Base-by-base conservation (phyloP, 2,797 vertebrate species). In the Rachycentron canadum region DNA sequence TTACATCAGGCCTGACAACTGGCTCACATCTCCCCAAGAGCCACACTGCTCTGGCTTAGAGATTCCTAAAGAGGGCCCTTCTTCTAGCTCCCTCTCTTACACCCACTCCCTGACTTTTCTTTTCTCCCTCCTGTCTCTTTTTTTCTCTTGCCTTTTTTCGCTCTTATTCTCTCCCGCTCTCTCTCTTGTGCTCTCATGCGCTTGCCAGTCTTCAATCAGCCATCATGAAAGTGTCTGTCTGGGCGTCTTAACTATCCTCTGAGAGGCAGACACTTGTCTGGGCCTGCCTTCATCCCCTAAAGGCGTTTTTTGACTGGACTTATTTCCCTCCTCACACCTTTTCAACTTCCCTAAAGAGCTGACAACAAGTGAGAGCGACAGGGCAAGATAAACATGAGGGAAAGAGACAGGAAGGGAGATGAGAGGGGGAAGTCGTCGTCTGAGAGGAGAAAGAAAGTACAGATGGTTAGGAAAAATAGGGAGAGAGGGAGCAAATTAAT, bases 1-100 rank as follows among this genome's bases (percentile, higher is more conserved):
- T 96, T 96, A 95, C 94, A 96, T 96, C 95, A 96, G 92, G 86
- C 92, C 93, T 95, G 95, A 95, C 95, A 95, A 94, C 84, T 68
- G 87, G 92, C 90, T 96, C 93, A 95, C 94, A 95, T 96, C 94
- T 95, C 89, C 89, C 90, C 87, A 81, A 93, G 92, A 93, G 92
- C 90, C 91, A 86, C 90, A 91, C 89, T 77, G 91, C 93, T 93
- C 91, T 83, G 89, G 93, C 93, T 89, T 90, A 91, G 90, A 95
- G 92, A 95, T 94, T 95, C 92, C 86, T 90, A 92, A 93, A 91
- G 91, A 93, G 87, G 92, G 88, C 85, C 88, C 91, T 85, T 91
- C 87, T 88, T 91, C 84, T 71, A 78, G 87, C 87, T 86, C 77
- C 58, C 77, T 86, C 82, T 87, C 83, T 79, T 86, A 86, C 82